Evolutionary conservation across 1,140 invertebrate species (phyloP).

Genomic region (Drosophila subobscura): DNA sequence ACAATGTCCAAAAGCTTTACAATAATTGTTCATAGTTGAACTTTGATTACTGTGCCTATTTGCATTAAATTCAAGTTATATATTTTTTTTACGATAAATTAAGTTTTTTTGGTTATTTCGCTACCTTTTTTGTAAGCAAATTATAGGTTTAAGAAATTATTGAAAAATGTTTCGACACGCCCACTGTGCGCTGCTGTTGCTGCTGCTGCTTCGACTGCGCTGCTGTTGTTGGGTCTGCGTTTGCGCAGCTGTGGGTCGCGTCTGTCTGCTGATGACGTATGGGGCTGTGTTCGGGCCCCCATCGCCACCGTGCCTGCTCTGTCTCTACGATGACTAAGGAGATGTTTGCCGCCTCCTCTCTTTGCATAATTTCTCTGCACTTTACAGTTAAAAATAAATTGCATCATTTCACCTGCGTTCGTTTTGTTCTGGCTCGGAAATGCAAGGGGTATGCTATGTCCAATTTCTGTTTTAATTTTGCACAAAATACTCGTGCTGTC

Average conservation of each 20-base stretch:
- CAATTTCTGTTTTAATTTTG: constrained; percentile 70
- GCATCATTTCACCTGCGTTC: constrained; percentile 57
- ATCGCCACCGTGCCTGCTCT: neutral
- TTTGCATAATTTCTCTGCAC: constrained; percentile 56
- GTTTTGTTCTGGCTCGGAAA: constrained; percentile 39
- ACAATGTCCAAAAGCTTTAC: too few relatives aligned
- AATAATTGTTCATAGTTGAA: too few relatives aligned
- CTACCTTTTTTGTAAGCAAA: too few relatives aligned
- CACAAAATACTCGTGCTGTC: constrained; percentile 42
- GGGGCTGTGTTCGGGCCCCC: constrained; percentile 12
- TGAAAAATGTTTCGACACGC: too few relatives aligned
- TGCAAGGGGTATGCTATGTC: constrained; percentile 64
- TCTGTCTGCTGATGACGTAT: constrained; percentile 68
- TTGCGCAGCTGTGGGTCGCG: constrained; percentile 74
- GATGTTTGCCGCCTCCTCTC: neutral
- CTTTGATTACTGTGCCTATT: too few relatives aligned
- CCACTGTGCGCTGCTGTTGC: too few relatives aligned
- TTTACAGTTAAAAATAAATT: constrained; percentile 68
- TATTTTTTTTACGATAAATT: too few relatives aligned
- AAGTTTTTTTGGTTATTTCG: too few relatives aligned
- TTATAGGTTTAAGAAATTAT: too few relatives aligned
- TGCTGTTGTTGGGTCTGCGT: constrained; percentile 9
- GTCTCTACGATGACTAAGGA: too few relatives aligned
- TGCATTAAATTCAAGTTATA: too few relatives aligned
- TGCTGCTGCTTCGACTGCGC: too few relatives aligned